Conservation (phyloP, 2,113 vertebrate genomes). For the Dromaius novaehollandiae region DNA sequence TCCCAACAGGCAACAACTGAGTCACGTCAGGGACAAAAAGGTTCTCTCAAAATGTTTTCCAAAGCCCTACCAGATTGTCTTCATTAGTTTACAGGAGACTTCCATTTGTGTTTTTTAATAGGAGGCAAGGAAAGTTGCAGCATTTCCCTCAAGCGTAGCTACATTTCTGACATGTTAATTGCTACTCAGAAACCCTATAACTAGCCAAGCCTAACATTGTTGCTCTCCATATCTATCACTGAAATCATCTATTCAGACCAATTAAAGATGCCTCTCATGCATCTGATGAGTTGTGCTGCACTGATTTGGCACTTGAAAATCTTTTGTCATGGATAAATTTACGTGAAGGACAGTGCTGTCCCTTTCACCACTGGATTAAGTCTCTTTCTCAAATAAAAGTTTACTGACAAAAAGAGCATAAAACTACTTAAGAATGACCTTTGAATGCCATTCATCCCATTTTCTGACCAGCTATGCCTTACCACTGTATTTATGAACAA, state of each 20-base stretch:
- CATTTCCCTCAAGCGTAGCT: conserved; percentile 17
- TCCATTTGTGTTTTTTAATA: conserved; percentile 16
- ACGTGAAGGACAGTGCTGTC: not conserved
- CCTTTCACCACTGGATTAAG: not conserved
- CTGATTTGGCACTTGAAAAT: conserved; percentile 6
- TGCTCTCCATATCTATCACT: conserved; percentile 12
- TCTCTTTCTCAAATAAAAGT: not conserved
- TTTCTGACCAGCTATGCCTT: not conserved
- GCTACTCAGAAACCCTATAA: conserved; percentile 30
- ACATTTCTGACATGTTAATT: conserved; percentile 42
- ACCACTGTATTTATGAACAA: not conserved
- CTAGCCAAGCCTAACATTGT: conserved; percentile 24
- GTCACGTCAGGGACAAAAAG: conserved; percentile 20
- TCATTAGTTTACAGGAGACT: conserved; percentile 42
- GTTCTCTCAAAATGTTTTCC: not conserved
- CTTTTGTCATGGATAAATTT: conserved; percentile 30
- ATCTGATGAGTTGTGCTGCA: not conserved
- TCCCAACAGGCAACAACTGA: not conserved
- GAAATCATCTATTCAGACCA: not conserved
- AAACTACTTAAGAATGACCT: not conserved
- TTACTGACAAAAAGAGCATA: not conserved
- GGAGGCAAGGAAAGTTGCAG: conserved; percentile 34
- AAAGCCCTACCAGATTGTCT: conserved; percentile 15
- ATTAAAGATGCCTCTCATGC: conserved; percentile 23
- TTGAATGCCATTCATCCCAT: not conserved